A percentile compares a stretch with the other conserved stretches of the same genome.
Evolutionary conservation across 1,140 invertebrate species (phyloP).

Genomic region (Aphaenogaster floridana): DNA sequence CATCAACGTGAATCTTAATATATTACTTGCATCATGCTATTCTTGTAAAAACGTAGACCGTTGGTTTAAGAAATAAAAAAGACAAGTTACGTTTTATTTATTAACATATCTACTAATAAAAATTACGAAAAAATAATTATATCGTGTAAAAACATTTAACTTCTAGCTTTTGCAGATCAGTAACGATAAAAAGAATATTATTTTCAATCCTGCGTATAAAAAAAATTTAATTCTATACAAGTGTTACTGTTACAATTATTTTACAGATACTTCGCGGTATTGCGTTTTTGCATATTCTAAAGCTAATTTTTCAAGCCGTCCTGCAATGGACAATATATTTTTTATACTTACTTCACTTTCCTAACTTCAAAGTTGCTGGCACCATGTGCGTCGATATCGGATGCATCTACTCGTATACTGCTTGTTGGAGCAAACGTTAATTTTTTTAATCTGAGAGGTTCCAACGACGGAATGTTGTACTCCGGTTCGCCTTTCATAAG

Average conservation of each 20-base stretch:
- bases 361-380: slow-evolving; percentile 88
- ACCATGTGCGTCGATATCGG: slow-evolving; percentile 88
- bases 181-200: background rate
- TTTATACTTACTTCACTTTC: slow-evolving; percentile 87
- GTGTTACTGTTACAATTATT: background rate
- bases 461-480: slow-evolving; percentile 88
- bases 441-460: slow-evolving; percentile 89
- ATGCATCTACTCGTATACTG: slow-evolving; percentile 87
- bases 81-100: background rate
- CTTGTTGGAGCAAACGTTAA: slow-evolving; percentile 86
- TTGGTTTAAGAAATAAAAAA: background rate
- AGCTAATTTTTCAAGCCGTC: background rate
- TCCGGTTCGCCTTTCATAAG: slow-evolving; percentile 86
- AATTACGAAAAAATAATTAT: background rate
- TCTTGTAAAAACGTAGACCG: background rate
- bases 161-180: background rate
- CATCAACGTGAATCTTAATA: background rate
- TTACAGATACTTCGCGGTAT: background rate
- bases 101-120: background rate
- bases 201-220: background rate
- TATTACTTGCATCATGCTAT: background rate
- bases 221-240: background rate
- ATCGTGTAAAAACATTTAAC: background rate
- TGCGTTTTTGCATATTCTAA: background rate
- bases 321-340: background rate